phyloP scores from a whole-genome alignment of 2,113 vertebrate genomes.

The Protobothrops flavoviridis region DNA sequence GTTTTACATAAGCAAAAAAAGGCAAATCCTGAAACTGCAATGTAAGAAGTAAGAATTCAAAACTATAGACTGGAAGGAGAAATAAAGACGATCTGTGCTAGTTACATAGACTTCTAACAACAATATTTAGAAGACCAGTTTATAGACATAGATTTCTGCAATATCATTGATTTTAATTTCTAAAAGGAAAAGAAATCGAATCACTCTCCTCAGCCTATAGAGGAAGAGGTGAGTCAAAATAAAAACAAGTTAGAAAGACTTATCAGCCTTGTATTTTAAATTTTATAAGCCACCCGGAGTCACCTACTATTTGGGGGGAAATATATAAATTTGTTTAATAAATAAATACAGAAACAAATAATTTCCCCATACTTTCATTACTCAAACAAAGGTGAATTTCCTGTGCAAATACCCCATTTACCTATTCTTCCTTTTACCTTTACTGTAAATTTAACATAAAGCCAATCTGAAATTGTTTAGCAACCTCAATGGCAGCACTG shows the following conservation, averaged over 20 bases:
- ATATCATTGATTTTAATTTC: not conserved
- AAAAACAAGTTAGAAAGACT: not conserved
- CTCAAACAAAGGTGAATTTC: not conserved
- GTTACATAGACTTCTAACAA: not conserved
- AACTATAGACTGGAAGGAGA: not conserved
- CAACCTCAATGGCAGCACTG: not conserved
- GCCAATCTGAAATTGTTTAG: not conserved
- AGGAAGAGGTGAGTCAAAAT: not conserved
- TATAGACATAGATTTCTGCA: not conserved
- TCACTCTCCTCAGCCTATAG: not conserved
- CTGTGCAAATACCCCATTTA: not conserved
- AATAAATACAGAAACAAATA: not conserved
- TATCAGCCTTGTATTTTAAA: not conserved
- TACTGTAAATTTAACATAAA: not conserved
- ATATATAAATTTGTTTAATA: not conserved
- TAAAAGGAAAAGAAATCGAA: not conserved
- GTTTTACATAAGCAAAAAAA: conserved; percentile 34
- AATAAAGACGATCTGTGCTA: not conserved
- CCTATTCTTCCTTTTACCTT: not conserved
- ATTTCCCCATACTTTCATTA: not conserved
- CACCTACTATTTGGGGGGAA: not conserved
- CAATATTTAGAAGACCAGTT: not conserved
- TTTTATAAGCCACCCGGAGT: not conserved
- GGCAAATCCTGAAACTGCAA: not conserved
- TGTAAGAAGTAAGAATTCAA: conserved; percentile 13